Percentiles rank a stretch among this genome's conserved stretches.
phyloP scores from a whole-genome alignment of 2,888 invertebrate genomes.

The Mythimna ferrago region DNA sequence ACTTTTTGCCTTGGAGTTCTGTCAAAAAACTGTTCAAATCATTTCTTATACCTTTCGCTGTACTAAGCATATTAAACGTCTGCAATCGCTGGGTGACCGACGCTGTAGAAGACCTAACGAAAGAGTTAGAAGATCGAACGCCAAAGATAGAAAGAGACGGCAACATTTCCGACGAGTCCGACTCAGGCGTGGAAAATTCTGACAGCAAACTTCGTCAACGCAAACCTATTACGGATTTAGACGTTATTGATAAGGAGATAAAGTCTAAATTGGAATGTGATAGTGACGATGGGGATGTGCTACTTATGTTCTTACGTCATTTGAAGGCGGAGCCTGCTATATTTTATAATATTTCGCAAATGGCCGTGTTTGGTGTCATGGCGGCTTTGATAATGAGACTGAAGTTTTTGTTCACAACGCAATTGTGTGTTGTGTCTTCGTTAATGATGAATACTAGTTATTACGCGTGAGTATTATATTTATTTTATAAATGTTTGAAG shows the following conservation, averaged over 20 bases:
- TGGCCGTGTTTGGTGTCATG: slow-evolving; percentile 93
- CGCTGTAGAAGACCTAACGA: slow-evolving; percentile 49
- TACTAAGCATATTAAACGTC: slow-evolving; percentile 82
- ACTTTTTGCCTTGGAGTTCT: slow-evolving; percentile 92
- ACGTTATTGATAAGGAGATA: slow-evolving; percentile 68
- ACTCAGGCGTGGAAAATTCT: slow-evolving; percentile 90
- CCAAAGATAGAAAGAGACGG: slow-evolving; percentile 62
- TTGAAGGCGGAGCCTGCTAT: slow-evolving; percentile 89
- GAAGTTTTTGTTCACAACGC: slow-evolving; percentile 94
- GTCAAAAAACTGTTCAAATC: slow-evolving; percentile 88
- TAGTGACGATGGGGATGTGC: slow-evolving; percentile 16
- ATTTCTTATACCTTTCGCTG: slow-evolving; percentile 90
- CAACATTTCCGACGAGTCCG: slow-evolving; percentile 83
- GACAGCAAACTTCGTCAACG: slow-evolving; percentile 79
- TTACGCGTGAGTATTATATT: slow-evolving; percentile 81
- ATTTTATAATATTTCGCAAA: slow-evolving; percentile 93
- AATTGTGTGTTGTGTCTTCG: slow-evolving; percentile 94
- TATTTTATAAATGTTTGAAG: background rate
- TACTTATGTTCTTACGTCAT: slow-evolving; percentile 75
- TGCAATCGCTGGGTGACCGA: slow-evolving; percentile 79
- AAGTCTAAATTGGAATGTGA: slow-evolving; percentile 70
- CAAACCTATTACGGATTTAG: slow-evolving; percentile 65
- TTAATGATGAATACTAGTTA: slow-evolving; percentile 92
- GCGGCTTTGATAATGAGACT: slow-evolving; percentile 94
- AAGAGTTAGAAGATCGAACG: slow-evolving; percentile 63